Evolutionary conservation across 1,140 invertebrate genomes (phyloP), one percentile per base, ranked within the genome.

Genomic region (Hirudo medicinalis): DNA sequence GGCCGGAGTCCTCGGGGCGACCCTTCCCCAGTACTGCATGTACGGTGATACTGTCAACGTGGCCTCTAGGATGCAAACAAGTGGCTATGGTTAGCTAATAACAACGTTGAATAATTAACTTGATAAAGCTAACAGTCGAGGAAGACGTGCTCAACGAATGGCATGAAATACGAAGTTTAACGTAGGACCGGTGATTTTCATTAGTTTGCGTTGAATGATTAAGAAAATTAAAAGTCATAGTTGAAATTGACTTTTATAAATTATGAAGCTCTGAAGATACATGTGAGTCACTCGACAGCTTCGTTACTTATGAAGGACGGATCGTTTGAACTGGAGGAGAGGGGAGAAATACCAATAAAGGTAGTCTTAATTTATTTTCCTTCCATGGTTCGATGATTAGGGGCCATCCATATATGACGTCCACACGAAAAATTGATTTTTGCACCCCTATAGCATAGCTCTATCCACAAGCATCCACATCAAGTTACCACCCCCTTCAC

Each of bases 21-120:
- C 91, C 81, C 91, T 92, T 90, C 91, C 91, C 0, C 88, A 91
- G 76, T 94, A 92, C 78, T 94, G 91, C 77, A 82, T 94, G 0
- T 78, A 78, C 72, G 77, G 77, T 20, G 77, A 78, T 54, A 79
- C 80, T 0, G 78, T 92, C 0, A 92, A 92, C 77, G 92, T 90
- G 0, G 90, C 90, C 0, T 90, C 89, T n/a, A 83, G 92, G 11
- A 91, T 94, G 90, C 92, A 94, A 80, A 76, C 74, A 32, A 73
- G 60, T 67, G 54, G 57, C 43, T 29, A 43, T 17, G 32, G 69
- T 70, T 53, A 32, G 49, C 15, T 49, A 49, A 68, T n/a, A 22
- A 68, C 13, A 22, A n/a, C 13, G 27, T 8, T 80, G 94, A 9
- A 90, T 87, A 96, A 72, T 94, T 96, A 80, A 89, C 95, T 0